A percentile compares a stretch with the other conserved stretches of the same genome.
Conservation (phyloP, 1,140 invertebrate genomes). For the Drosophila ercepeae region DNA sequence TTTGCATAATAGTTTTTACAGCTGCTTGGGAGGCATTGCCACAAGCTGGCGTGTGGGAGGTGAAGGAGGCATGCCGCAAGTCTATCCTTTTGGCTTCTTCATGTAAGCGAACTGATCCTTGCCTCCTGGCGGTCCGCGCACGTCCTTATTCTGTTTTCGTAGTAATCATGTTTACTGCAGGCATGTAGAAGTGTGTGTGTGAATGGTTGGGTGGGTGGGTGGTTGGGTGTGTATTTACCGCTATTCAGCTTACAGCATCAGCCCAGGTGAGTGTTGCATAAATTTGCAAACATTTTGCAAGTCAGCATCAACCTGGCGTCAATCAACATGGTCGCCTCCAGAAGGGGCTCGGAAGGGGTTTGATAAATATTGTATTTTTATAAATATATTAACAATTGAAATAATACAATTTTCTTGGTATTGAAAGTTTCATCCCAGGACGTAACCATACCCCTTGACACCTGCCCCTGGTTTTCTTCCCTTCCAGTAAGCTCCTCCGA, state of each 20-base stretch:
- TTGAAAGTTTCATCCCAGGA: not conserved
- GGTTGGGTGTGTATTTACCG: constrained; percentile 41
- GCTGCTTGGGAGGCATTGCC: constrained; percentile 41
- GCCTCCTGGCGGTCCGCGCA: constrained; percentile 13
- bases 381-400: too few species aligned
- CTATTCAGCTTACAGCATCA: constrained; percentile 61
- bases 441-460: not conserved
- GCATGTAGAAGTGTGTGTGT: constrained; percentile 1
- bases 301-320: constrained; percentile 52
- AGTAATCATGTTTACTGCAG: constrained; percentile 47
- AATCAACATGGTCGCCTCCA: constrained; percentile 23
- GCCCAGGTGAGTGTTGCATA: constrained; percentile 64
- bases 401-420: not conserved
- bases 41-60: not conserved
- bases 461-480: not conserved
- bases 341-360: not conserved
- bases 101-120: constrained; percentile 58
- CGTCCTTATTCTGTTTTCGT: constrained; percentile 38
- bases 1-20: constrained; percentile 60
- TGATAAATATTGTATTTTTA: not conserved
- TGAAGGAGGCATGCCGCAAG: not conserved
- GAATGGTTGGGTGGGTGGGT: constrained; percentile 3
- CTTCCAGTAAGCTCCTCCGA: not conserved
- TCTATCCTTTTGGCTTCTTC: constrained; percentile 23
- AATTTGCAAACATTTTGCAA: constrained; percentile 77